Conservation (phyloP, 2,888 invertebrate genomes). For the Alitta virens region DNA sequence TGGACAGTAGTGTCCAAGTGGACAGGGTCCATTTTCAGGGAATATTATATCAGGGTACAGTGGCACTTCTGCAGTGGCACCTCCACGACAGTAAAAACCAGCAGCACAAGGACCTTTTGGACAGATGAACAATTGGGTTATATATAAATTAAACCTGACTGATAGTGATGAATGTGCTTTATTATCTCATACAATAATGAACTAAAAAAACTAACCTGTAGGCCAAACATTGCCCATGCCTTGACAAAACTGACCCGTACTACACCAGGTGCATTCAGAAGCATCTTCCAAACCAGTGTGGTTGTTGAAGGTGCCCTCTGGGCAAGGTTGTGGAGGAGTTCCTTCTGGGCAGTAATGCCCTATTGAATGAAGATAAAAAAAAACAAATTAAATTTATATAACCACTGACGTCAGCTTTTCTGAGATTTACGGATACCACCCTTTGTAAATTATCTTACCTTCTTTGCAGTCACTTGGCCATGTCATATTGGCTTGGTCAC, state of each 20-base stretch:
- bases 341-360: conserved; percentile 50
- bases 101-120: conserved; percentile 38
- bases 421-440: too few species aligned
- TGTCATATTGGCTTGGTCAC: conserved; percentile 46
- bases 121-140: too few species aligned
- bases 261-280: conserved; percentile 44
- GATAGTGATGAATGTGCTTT: too few species aligned
- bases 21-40: conserved; percentile 47
- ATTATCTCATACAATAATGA: too few species aligned
- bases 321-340: conserved; percentile 44
- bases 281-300: conserved; percentile 37
- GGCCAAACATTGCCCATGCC: conserved; percentile 47
- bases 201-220: conserved; percentile 41
- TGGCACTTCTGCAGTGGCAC: conserved; percentile 43
- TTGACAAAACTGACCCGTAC: conserved; percentile 48
- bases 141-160: too few species aligned
- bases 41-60: conserved; percentile 31
- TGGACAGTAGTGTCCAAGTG: conserved; percentile 49
- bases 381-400: neutral
- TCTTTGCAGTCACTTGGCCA: conserved; percentile 41
- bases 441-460: conserved; percentile 31
- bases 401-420: too few species aligned
- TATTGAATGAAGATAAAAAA: conserved; percentile 17
- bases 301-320: conserved; percentile 51
- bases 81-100: conserved; percentile 51